Percentiles rank a stretch among this genome's conserved stretches.
Evolutionary conservation across 35 echinoderm and acorn worm species (phyloP).

Genomic region (Hemicentrotus pulcherrimus): DNA sequence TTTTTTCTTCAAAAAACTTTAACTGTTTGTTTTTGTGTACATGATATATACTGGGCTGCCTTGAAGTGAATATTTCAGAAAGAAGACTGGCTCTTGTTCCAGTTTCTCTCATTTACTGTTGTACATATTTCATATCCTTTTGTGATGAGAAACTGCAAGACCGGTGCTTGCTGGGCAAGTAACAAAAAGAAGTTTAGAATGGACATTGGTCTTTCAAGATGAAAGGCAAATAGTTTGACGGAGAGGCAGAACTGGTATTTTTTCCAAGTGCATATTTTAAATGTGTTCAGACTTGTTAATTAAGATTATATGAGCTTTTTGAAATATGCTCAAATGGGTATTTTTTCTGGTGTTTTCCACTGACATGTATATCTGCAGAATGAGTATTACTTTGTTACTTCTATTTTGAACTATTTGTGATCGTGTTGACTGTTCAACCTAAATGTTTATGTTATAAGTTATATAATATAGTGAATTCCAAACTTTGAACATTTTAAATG

Average conservation of each 20-base stretch:
- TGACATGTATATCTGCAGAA: not conserved
- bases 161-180: conserved; percentile 39
- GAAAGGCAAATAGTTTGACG: not conserved
- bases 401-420: not conserved
- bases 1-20: too few relatives aligned
- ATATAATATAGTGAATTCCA: not conserved
- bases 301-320: not conserved
- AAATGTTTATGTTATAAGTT: not conserved
- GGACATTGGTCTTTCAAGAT: not conserved
- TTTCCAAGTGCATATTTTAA: not conserved
- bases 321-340: not conserved
- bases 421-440: not conserved
- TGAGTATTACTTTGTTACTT: not conserved
- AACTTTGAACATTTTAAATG: not conserved
- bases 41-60: not conserved
- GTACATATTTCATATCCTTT: conserved; percentile 41
- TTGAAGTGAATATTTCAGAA: not conserved
- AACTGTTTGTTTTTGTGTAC: too few relatives aligned
- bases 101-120: conserved; percentile 34
- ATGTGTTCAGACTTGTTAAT: not conserved
- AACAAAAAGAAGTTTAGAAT: too few relatives aligned
- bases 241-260: not conserved
- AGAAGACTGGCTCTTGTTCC: not conserved
- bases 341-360: not conserved
- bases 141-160: conserved; percentile 17